These are phyloP conservation scores for Sinhomidia bicolor DNA, from an alignment of 2,888 invertebrate species.

Conservation along the genomic window DNA sequence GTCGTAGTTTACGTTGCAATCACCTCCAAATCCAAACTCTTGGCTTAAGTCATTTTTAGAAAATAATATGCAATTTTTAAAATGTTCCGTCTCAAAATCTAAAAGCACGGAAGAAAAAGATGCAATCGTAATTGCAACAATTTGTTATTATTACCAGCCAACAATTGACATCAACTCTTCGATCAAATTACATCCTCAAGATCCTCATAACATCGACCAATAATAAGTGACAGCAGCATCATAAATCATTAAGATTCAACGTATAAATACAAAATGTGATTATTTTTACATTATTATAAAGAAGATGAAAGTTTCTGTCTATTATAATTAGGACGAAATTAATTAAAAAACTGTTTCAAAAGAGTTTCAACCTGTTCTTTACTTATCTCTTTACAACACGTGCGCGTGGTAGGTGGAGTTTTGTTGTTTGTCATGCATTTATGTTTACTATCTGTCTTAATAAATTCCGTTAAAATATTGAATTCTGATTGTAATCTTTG, in stretches of 20 bases:
- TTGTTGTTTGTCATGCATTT: conserved; percentile 9
- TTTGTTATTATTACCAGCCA: not conserved
- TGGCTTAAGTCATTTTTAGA: conserved; percentile 84
- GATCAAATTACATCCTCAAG: conserved; percentile 8
- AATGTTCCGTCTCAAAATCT: conserved; percentile 26
- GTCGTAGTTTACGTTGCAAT: conserved; percentile 93
- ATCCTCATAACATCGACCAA: not conserved
- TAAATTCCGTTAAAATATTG: not conserved
- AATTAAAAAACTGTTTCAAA: not conserved
- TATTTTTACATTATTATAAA: conserved; percentile 20
- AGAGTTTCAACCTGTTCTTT: not conserved
- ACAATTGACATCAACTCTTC: not conserved
- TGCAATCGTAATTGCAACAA: too few relatives aligned
- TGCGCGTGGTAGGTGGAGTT: not conserved
- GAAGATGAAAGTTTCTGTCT: not conserved
- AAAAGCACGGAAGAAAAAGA: conserved; percentile 9
- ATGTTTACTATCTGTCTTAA: not conserved
- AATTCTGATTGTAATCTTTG: not conserved
- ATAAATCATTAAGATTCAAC: not conserved
- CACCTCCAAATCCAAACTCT: conserved; percentile 90
- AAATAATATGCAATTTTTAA: not conserved
- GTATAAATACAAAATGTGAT: conserved; percentile 13
- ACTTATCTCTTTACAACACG: too few relatives aligned
- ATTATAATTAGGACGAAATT: not conserved
- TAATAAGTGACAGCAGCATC: conserved; percentile 2